Percentiles rank a stretch among this genome's conserved stretches.
Conservation (phyloP, 92 coral and sea anemone species). For the Bergia puertoricense region DNA sequence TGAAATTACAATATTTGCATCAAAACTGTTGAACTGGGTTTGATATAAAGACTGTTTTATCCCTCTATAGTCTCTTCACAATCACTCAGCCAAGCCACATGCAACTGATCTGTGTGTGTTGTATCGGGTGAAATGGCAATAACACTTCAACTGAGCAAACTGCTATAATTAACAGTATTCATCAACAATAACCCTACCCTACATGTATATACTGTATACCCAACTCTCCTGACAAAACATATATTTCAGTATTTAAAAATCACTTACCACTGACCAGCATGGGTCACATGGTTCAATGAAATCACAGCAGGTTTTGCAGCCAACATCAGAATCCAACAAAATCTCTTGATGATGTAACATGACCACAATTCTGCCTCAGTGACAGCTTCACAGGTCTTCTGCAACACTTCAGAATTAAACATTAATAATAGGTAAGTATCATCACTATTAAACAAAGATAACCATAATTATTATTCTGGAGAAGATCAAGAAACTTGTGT, state of each 20-base stretch:
- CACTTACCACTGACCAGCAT: slow-evolving; percentile 76
- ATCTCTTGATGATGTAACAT: slow-evolving; percentile 74
- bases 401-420: slow-evolving; percentile 56
- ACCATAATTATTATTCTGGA: not conserved
- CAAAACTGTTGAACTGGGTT: not conserved
- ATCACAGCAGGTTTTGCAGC: slow-evolving; percentile 85
- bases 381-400: slow-evolving; percentile 71
- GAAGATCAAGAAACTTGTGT: not conserved
- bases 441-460: not conserved
- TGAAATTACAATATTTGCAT: not conserved
- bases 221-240: not conserved
- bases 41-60: not conserved
- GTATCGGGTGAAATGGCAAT: too few relatives aligned
- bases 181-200: not conserved
- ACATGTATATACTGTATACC: not conserved
- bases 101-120: not conserved
- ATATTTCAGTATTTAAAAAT: not conserved
- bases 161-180: too few relatives aligned
- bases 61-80: not conserved
- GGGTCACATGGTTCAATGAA: slow-evolving; percentile 69
- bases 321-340: slow-evolving; percentile 69
- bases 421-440: not conserved
- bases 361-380: slow-evolving; percentile 92
- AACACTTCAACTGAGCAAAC: too few relatives aligned
- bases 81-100: not conserved